phyloP scores from a whole-genome alignment of 1,140 invertebrate genomes.

The Harpegnathos saltator region DNA sequence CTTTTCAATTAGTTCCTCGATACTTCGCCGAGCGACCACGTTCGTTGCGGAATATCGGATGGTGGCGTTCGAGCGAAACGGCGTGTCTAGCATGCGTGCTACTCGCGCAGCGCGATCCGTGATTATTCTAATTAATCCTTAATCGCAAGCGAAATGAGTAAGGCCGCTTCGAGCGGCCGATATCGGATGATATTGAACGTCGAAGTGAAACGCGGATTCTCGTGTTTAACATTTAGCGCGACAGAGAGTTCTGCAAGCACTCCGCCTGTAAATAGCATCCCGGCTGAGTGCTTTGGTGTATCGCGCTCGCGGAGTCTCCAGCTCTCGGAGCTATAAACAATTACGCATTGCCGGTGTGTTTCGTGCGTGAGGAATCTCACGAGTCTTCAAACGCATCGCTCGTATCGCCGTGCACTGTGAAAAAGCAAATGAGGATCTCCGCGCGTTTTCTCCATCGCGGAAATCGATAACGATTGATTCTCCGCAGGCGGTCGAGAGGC shows the following conservation, averaged over 20 bases:
- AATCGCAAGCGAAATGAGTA: background rate
- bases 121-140: conserved; percentile 32
- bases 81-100: conserved; percentile 5
- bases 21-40: too few relatives aligned
- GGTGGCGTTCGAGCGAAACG: background rate
- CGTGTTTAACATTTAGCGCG: background rate
- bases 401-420: background rate
- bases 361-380: background rate
- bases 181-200: background rate
- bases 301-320: background rate
- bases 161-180: background rate
- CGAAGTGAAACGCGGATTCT: background rate
- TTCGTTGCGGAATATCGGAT: too few relatives aligned
- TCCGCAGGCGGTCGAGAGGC: too few relatives aligned
- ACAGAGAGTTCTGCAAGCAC: background rate
- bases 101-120: background rate
- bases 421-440: background rate
- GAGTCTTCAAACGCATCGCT: background rate
- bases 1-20: conserved; percentile 33
- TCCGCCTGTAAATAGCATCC: background rate
- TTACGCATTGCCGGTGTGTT: background rate
- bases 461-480: background rate
- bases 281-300: background rate
- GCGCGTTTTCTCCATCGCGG: background rate
- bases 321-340: background rate